Evolutionary conservation across 2,113 vertebrate genomes (phyloP).

Genomic region (Sialia sialis): DNA sequence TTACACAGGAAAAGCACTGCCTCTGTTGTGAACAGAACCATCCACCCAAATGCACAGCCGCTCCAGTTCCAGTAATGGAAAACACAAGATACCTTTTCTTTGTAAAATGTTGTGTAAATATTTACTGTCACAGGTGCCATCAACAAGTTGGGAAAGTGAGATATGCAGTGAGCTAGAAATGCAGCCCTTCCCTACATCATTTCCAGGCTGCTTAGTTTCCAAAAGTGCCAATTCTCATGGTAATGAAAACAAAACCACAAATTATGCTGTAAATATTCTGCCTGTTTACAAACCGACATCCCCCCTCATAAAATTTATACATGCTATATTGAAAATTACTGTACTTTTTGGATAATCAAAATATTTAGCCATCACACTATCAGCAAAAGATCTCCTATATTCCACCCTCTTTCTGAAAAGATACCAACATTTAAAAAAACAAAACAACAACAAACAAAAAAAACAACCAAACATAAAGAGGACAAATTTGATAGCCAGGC

Average conservation of each 20-base stretch:
- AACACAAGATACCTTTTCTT: background rate
- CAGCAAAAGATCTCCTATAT: background rate
- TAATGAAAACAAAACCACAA: background rate
- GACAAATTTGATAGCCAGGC: background rate
- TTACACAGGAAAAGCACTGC: background rate
- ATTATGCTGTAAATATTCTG: background rate
- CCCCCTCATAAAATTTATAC: background rate
- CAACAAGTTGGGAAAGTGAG: background rate
- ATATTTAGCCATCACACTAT: background rate
- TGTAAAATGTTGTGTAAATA: background rate
- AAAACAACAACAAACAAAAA: background rate
- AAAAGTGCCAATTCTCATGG: background rate
- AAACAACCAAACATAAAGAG: background rate
- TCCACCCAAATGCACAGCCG: background rate
- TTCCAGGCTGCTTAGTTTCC: background rate
- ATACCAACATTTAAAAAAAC: background rate
- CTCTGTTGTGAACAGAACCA: background rate
- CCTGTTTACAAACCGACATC: background rate
- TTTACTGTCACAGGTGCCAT: background rate
- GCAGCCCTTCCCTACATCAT: background rate
- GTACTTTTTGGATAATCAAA: background rate
- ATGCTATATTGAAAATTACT: background rate
- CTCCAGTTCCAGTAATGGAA: background rate
- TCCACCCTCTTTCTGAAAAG: background rate
- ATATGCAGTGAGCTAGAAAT: background rate